phyloP scores from a whole-genome alignment of 2,797 vertebrate genomes.

The Hypotaenidia okinawae region DNA sequence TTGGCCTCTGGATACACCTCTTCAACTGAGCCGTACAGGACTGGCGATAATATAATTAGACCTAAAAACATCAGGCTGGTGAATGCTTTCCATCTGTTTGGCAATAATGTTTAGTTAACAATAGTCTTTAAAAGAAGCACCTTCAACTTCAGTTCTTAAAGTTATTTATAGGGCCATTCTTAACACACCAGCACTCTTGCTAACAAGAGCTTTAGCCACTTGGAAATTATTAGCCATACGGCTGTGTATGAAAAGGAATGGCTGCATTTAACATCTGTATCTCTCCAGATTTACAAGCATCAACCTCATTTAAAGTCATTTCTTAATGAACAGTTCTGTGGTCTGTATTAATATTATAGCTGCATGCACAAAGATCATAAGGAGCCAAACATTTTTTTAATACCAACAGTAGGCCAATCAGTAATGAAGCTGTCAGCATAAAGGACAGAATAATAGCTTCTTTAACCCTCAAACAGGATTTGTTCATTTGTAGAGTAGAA shows the following conservation, averaged over 20 bases:
- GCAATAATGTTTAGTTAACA: constrained; percentile 88
- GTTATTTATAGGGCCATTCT: constrained; percentile 83
- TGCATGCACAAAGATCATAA: constrained; percentile 80
- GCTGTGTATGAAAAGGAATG: constrained; percentile 75
- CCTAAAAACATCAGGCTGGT: constrained; percentile 93
- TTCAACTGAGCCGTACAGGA: constrained; percentile 91
- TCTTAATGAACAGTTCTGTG: constrained; percentile 81
- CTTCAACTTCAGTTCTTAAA: constrained; percentile 85
- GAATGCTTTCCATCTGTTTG: constrained; percentile 95
- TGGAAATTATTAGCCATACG: constrained; percentile 81
- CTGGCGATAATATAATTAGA: constrained; percentile 96
- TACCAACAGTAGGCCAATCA: constrained; percentile 82
- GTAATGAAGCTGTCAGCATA: constrained; percentile 83
- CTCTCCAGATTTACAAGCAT: constrained; percentile 79
- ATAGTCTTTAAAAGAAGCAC: constrained; percentile 87
- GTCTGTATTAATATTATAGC: constrained; percentile 81
- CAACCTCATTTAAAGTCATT: constrained; percentile 81
- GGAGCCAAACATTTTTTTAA: constrained; percentile 83
- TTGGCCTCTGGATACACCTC: constrained; percentile 97
- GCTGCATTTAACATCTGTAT: constrained; percentile 83
- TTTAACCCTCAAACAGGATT: constrained; percentile 84
- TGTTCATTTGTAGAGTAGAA: constrained; percentile 79
- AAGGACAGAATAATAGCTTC: constrained; percentile 84
- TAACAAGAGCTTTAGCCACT: constrained; percentile 83
- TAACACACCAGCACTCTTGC: constrained; percentile 80